A percentile compares a stretch with the other conserved stretches of the same genome.
Conservation (phyloP, 2,113 vertebrate genomes). For the Salminus brasiliensis region DNA sequence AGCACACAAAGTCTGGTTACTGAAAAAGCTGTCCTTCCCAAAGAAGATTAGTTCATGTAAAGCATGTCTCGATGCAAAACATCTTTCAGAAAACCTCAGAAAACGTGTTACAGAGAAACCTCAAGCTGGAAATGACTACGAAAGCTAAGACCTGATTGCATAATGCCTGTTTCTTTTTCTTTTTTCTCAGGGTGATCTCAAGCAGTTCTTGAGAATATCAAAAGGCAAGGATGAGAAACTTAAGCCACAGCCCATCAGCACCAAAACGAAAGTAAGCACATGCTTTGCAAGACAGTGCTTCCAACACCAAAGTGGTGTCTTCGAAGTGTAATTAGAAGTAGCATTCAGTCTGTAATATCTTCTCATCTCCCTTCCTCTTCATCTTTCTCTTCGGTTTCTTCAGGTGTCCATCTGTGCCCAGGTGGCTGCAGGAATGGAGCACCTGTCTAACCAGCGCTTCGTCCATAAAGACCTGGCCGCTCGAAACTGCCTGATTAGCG, state of each 20-base stretch:
- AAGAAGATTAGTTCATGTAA: too few relatives aligned
- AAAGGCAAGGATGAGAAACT: conserved; percentile 93
- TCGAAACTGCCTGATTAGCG: conserved; percentile 92
- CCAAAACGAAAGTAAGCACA: conserved; percentile 90
- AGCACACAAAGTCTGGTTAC: too few relatives aligned
- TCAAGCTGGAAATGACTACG: too few relatives aligned
- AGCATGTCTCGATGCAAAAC: too few relatives aligned
- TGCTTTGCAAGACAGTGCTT: background rate
- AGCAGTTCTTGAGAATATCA: conserved; percentile 95
- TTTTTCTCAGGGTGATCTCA: conserved; percentile 86
- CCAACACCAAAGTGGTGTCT: background rate
- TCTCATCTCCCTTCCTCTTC: background rate
- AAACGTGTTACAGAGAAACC: too few relatives aligned
- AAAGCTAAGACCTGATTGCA: too few relatives aligned
- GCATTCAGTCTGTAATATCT: background rate
- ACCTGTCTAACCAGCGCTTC: conserved; percentile 91
- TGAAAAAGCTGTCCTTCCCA: too few relatives aligned
- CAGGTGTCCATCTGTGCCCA: conserved; percentile 92
- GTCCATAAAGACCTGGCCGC: conserved; percentile 95
- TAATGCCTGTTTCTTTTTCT: background rate
- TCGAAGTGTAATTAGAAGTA: too few relatives aligned
- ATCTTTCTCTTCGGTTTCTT: background rate
- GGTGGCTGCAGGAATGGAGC: conserved; percentile 95
- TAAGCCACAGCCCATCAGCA: conserved; percentile 90
- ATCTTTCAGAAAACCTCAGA: too few relatives aligned